Base-by-base conservation (phyloP, 1,140 invertebrate species). In the Oreohelix idahoensis region DNA sequence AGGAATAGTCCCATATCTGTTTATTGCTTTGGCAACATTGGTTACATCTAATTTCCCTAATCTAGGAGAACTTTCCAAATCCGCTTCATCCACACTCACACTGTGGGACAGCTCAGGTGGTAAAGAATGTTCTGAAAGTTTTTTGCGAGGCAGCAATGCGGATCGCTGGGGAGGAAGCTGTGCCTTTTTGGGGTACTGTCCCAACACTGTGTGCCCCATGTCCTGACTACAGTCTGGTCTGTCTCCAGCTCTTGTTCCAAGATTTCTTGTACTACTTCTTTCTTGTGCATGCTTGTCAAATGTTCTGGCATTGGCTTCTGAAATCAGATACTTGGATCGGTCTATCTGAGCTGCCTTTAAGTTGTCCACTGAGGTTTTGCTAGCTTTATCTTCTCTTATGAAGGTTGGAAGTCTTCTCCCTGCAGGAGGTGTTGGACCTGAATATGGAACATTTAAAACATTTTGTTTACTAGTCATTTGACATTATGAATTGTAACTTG, bases 1-100 rank as follows among this genome's bases (percentile, higher is more conserved):
- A 0, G 98, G 98, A 79, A 93, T 92, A 20, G 98, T 99, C 10
- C 98, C 98, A 91, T 98, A 99, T n/a, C 97, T 95, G 93, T 97
- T 98, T 80, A 98, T 98, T 11, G 97, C 97, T 86, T 97, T 95
- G 89, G 98, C 97, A 79, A 99, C 97, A 94, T 99, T 99, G 93
- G 98, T 97, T 85, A 98, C 97, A 93, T 99, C 98, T 83, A 99
- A 93, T 26, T 97, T 89, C 15, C 89, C 89, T 75, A 90, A 86
- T 15, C 85, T 77, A 35, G 82, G 81, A 58, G 39, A 38, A 49
- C 58, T 51, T 45, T 80, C 76, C 8, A 76, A n/a, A 10, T 63
- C 78, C 42, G n/a, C n/a, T 23, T 84, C 83, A 29, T 80, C 83
- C 76, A 84, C 36, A 32, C 81, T 83, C 15, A 76, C 17, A 71